A percentile compares a stretch with the other conserved stretches of the same genome.
These are phyloP conservation scores for Thripadectes ignobilis DNA, from an alignment of 2,797 vertebrate genomes.

Conservation along the genomic window DNA sequence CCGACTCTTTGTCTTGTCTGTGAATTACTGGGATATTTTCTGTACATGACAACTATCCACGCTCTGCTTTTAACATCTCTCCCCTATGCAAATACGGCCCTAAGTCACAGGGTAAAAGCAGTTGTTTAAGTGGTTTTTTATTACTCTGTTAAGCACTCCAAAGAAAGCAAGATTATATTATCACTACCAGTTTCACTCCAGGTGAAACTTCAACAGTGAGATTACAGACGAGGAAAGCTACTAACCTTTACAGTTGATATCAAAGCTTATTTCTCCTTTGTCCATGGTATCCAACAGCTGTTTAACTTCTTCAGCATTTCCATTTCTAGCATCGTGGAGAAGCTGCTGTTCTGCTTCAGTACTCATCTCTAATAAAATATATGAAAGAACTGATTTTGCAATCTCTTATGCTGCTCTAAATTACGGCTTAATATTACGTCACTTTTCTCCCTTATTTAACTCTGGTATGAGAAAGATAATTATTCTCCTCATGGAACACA, in stretches of 20 bases:
- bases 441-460: neutral
- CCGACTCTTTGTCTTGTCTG: neutral
- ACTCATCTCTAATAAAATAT: conserved; percentile 72
- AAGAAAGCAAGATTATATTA: neutral
- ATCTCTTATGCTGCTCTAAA: neutral
- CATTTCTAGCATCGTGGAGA: conserved; percentile 90
- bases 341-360: conserved; percentile 88
- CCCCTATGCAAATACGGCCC: neutral
- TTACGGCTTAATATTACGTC: neutral
- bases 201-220: neutral
- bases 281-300: conserved; percentile 80
- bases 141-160: neutral
- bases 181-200: neutral
- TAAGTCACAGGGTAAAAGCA: neutral
- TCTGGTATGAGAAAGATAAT: neutral
- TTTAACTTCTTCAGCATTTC: conserved; percentile 85
- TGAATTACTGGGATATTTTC: neutral
- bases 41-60: neutral
- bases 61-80: neutral
- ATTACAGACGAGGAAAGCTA: neutral
- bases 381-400: neutral
- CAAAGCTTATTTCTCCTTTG: conserved; percentile 77
- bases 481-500: neutral
- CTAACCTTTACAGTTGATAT: conserved; percentile 97
- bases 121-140: neutral